Percentiles rank a stretch among this genome's conserved stretches.
Conservation (phyloP, 2,888 invertebrate genomes). For the Chaitophorus viminalis region DNA sequence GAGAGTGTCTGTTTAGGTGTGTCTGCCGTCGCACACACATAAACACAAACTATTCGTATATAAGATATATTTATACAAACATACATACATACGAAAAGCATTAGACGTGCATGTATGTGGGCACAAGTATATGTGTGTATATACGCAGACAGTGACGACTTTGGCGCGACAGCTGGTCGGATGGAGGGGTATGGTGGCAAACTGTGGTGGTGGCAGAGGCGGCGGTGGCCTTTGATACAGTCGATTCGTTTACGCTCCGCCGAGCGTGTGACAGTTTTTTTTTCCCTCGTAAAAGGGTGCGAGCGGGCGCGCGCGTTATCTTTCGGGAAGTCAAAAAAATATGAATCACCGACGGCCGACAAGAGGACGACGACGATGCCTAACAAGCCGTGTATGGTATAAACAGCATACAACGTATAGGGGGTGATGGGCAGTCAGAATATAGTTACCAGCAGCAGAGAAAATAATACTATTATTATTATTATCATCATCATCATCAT, state of each 20-base stretch:
- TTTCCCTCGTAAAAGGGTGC: constrained; percentile 34
- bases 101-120: no score
- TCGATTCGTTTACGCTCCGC: constrained; percentile 53
- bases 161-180: constrained; percentile 30
- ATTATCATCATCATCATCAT: not conserved
- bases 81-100: not conserved
- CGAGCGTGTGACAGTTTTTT: constrained; percentile 61
- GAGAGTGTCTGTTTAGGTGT: constrained; percentile 10
- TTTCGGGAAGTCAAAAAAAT: constrained; percentile 57
- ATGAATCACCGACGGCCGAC: constrained; percentile 51
- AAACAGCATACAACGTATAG: not conserved
- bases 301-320: constrained; percentile 46
- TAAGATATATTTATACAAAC: not conserved
- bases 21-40: not conserved
- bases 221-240: constrained; percentile 57
- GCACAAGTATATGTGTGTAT: no score
- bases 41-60: not conserved
- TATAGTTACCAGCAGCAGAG: not conserved
- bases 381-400: not conserved
- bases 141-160: constrained; percentile 46
- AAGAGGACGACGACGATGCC: not conserved
- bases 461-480: not conserved
- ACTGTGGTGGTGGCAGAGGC: not conserved
- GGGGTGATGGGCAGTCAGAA: not conserved
- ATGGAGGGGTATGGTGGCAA: not conserved